These are phyloP conservation scores for Drosophila serrata DNA, from an alignment of 1,140 invertebrate genomes.

Conservation along the genomic window DNA sequence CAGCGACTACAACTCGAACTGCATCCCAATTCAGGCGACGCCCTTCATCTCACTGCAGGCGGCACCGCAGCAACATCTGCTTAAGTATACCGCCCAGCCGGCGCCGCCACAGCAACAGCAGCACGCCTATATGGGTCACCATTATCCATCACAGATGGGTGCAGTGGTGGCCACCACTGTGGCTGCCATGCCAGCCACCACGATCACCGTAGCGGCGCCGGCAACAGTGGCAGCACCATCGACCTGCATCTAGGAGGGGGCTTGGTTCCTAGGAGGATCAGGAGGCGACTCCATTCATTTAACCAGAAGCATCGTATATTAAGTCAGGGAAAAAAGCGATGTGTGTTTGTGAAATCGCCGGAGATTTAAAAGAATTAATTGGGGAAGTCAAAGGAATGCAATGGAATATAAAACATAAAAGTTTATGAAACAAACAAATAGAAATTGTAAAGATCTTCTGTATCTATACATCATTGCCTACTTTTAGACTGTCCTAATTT, in stretches of 20 bases:
- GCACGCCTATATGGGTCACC: conserved; percentile 64
- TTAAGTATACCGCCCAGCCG: conserved; percentile 68
- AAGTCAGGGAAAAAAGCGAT: conserved; percentile 11
- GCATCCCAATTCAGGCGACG: conserved; percentile 81
- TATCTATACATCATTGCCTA: not conserved
- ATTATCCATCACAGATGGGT: conserved; percentile 53
- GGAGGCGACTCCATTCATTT: conserved; percentile 16
- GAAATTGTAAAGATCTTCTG: not conserved
- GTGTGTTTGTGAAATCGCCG: conserved; percentile 11
- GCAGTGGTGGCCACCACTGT: conserved; percentile 73
- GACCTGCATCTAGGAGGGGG: conserved; percentile 65
- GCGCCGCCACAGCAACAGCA: conserved; percentile 60
- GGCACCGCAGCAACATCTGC: conserved; percentile 69
- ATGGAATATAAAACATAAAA: not conserved
- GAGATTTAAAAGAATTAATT: conserved; percentile 12
- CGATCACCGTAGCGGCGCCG: conserved; percentile 73
- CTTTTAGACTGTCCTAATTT: not conserved
- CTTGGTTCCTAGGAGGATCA: not conserved
- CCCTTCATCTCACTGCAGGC: conserved; percentile 70
- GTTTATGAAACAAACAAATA: not conserved
- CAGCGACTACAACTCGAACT: conserved; percentile 82
- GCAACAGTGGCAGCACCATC: conserved; percentile 67
- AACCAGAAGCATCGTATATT: conserved; percentile 35
- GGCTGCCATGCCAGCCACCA: conserved; percentile 66
- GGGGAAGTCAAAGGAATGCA: not conserved